A percentile compares a stretch with the other conserved stretches of the same genome.
Evolutionary conservation across 2,888 invertebrate genomes (phyloP).

Genomic region (Geotrupes spiniger): DNA sequence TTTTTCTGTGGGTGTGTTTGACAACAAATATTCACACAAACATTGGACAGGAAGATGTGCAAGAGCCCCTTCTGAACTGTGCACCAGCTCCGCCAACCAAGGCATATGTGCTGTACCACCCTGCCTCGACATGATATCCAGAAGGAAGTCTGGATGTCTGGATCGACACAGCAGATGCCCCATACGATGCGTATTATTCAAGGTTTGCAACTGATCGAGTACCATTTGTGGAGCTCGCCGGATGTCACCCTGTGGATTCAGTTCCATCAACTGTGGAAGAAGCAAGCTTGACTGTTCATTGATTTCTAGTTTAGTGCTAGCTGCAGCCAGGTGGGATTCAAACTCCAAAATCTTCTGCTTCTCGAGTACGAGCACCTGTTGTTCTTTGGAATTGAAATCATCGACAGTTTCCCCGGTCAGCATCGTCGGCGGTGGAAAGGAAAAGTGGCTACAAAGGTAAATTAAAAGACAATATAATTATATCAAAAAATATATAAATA

Average conservation of each 20-base stretch:
- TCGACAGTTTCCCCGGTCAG: conserved; percentile 55
- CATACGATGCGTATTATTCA: conserved; percentile 76
- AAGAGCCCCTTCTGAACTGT: conserved; percentile 82
- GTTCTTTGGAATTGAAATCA: conserved; percentile 62
- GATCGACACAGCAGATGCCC: conserved; percentile 87
- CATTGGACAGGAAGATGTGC: conserved; percentile 95
- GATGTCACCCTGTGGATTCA: conserved; percentile 82
- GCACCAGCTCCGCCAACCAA: conserved; percentile 92
- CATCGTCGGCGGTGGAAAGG: conserved; percentile 69
- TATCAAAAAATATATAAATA: background rate
- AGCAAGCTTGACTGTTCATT: conserved; percentile 87
- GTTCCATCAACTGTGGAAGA: conserved; percentile 77
- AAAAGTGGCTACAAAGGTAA: conserved; percentile 57
- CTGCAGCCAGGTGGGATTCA: conserved; percentile 88
- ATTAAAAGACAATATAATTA: background rate
- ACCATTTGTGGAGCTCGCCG: conserved; percentile 75
- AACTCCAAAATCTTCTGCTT: conserved; percentile 81
- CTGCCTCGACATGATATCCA: conserved; percentile 88
- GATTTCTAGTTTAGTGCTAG: conserved; percentile 83
- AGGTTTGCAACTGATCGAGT: conserved; percentile 72
- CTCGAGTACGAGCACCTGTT: conserved; percentile 68
- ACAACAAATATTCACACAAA: conserved; percentile 90
- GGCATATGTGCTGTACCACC: conserved; percentile 83
- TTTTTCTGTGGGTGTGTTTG: conserved; percentile 64
- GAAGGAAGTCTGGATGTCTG: conserved; percentile 85